Conservation (phyloP, 2,797 vertebrate genomes). For the Amniataba percoides region DNA sequence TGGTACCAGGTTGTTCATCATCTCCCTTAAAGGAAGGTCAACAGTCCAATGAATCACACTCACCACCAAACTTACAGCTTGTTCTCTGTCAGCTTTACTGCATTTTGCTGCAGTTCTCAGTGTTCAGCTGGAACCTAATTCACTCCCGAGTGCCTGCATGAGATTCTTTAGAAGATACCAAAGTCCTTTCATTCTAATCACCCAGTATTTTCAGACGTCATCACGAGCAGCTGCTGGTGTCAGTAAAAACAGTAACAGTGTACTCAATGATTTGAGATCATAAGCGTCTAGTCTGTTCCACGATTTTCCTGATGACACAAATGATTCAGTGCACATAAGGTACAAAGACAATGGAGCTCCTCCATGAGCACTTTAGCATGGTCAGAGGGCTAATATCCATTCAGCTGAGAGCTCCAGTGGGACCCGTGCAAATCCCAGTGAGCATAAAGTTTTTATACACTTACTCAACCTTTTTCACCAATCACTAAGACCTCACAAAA, state of each 20-base stretch:
- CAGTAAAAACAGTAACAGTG: conserved; percentile 1
- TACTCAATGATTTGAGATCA: not conserved
- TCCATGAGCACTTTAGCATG: conserved; percentile 15
- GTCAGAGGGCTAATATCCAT: conserved; percentile 13
- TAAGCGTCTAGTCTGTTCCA: not conserved
- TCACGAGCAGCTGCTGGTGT: conserved; percentile 28
- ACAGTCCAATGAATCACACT: conserved; percentile 81
- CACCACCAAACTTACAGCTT: conserved; percentile 79
- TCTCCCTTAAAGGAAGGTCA: conserved; percentile 84
- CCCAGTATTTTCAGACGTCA: conserved; percentile 13
- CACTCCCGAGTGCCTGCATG: conserved; percentile 41
- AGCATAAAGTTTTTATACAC: conserved; percentile 26
- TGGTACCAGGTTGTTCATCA: conserved; percentile 81
- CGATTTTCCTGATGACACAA: conserved; percentile 7
- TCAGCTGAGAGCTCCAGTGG: conserved; percentile 12
- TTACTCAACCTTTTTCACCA: conserved; percentile 36
- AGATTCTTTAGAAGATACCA: conserved; percentile 30
- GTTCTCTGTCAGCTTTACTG: conserved; percentile 77
- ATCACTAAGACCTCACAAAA: conserved; percentile 40
- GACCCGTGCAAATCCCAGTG: conserved; percentile 29
- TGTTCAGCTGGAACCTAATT: conserved; percentile 63
- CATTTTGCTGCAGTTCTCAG: conserved; percentile 62
- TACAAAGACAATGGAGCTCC: conserved; percentile 1
- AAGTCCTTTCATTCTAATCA: conserved; percentile 38
- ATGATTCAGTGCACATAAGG: not conserved